These are phyloP conservation scores for Momotus momota DNA, from an alignment of 2,797 vertebrate species.

Conservation along the genomic window DNA sequence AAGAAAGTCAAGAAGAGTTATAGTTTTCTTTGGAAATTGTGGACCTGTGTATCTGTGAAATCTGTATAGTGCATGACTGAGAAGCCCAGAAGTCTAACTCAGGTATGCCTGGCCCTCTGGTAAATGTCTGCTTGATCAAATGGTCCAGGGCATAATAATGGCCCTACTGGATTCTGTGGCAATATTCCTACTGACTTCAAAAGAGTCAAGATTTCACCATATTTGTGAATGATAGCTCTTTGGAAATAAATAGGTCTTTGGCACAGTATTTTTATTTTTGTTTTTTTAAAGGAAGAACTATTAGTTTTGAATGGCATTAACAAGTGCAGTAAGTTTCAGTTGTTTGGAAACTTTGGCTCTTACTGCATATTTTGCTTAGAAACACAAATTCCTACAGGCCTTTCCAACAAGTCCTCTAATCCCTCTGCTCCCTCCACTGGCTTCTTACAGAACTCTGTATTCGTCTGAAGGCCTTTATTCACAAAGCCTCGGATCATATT, in stretches of 20 bases:
- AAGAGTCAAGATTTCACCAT: not conserved
- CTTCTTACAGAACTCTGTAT: slow-evolving; percentile 43
- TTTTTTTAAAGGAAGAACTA: not conserved
- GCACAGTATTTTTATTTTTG: not conserved
- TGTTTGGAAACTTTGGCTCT: slow-evolving; percentile 26
- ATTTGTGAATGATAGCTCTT: not conserved
- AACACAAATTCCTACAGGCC: slow-evolving; percentile 7
- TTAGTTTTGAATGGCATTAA: not conserved
- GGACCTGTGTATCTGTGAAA: not conserved
- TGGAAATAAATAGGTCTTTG: not conserved
- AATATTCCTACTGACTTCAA: not conserved
- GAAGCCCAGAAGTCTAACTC: not conserved
- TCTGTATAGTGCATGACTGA: not conserved
- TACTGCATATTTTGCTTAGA: not conserved
- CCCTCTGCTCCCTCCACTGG: slow-evolving; percentile 57
- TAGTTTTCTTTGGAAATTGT: not conserved
- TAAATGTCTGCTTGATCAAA: not conserved
- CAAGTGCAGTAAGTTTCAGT: not conserved
- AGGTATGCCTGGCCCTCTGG: not conserved
- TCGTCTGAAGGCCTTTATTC: slow-evolving; percentile 48
- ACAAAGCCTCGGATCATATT: slow-evolving; percentile 37
- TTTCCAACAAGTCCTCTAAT: slow-evolving; percentile 56
- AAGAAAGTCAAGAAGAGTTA: not conserved
- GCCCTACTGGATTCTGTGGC: not conserved
- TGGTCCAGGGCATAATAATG: not conserved